Evolutionary conservation across 2,888 invertebrate species (phyloP), one percentile per base, ranked within the genome.

Genomic region (Trissoscelio sp.): DNA sequence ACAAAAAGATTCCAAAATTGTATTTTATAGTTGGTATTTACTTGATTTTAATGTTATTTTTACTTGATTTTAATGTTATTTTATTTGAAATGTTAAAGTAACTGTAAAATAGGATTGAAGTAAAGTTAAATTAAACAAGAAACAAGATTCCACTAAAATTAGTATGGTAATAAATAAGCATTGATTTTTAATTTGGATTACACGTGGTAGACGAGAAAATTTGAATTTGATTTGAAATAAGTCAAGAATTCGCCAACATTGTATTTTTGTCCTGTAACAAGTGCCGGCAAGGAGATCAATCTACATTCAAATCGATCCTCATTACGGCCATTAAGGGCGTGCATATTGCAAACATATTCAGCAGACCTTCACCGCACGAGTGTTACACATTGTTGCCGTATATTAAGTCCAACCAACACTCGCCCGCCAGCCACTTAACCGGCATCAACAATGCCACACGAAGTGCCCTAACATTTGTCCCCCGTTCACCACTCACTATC

Each of bases 321-420:
- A 48, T 74, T 66, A 74, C 42, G 46, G 31, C 66, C 53, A 74
- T 74, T 74, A 74, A 34, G 37, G 66, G 66, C 20, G 14, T 74
- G 55, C 58, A 58, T 58, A 75, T 75, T 75, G 58, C 58, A 75
- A 67, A 58, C 67, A 75, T 74, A 74, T 75, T 75, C 48, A 28
- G 34, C 51, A 11, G 24, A 58, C 51, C 39, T 55, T 34, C 34
- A 20, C 24, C 4, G 20, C 55, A 55, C 44, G 24, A 48, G 74
- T 66, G 66, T 39, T 74, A 11, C 22, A 74, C 58, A 67, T 75
- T 75, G 66, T 58, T 67, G 39, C 14, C 9, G 62, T 51, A 58
- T 37, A 57, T 75, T 57, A 74, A 74, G 74, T 57, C 20, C 57
- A 64, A 57, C 64, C 46, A 44, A 74, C 64, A 57, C 44, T 66